Percentiles rank a stretch among this genome's conserved stretches.
phyloP scores from a whole-genome alignment of 2,888 invertebrate genomes.

The Perdita meconis region DNA sequence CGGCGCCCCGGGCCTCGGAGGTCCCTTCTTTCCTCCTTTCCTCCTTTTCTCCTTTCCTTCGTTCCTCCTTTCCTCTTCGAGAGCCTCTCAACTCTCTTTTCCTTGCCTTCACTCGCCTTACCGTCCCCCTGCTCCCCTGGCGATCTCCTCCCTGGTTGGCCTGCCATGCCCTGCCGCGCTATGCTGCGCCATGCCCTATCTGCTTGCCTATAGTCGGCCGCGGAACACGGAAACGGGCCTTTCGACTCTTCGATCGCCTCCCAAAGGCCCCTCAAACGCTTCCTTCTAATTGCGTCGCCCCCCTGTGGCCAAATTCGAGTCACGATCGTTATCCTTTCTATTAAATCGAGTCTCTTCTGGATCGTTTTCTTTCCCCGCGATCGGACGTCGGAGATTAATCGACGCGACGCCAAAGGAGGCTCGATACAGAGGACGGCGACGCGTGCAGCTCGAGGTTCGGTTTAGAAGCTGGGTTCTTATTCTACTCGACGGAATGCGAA shows the following conservation, averaged over 20 bases:
- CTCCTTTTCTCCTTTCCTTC: conserved; percentile 12
- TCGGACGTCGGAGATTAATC: not conserved
- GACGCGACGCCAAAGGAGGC: not conserved
- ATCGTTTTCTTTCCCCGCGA: not conserved
- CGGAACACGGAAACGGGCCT: conserved; percentile 64
- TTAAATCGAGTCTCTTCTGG: no score
- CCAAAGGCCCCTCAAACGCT: conserved; percentile 58
- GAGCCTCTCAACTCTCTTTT: conserved; percentile 13
- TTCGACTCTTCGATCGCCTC: conserved; percentile 60
- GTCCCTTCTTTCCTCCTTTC: conserved; percentile 50
- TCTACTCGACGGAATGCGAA: no score
- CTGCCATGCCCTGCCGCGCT: conserved; percentile 14
- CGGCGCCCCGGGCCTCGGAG: conserved; percentile 65
- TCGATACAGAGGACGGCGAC: no score
- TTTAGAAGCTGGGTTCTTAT: no score
- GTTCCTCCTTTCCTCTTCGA: conserved; percentile 8
- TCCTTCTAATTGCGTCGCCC: conserved; percentile 7
- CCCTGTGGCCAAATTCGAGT: not conserved
- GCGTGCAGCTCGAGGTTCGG: no score
- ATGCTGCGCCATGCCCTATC: conserved; percentile 45
- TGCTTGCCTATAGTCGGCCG: conserved; percentile 37
- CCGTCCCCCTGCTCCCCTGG: conserved; percentile 4
- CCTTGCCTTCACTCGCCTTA: conserved; percentile 17
- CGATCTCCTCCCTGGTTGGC: conserved; percentile 29
- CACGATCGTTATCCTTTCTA: not conserved